Evolutionary conservation across 2,888 invertebrate genomes (phyloP).

Genomic region (Netelia fuscicornis): DNA sequence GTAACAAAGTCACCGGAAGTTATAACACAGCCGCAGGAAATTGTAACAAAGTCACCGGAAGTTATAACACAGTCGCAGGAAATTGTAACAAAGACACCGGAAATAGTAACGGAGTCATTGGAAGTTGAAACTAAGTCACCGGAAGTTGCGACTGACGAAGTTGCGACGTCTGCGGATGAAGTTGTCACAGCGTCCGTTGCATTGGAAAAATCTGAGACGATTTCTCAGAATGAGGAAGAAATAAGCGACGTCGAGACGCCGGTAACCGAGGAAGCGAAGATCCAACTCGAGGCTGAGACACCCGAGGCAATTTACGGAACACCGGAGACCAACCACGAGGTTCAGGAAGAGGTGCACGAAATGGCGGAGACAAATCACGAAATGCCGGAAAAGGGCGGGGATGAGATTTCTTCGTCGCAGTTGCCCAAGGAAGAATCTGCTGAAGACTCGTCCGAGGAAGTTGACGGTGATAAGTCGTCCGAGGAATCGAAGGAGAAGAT

Average conservation of each 20-base stretch:
- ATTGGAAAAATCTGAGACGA: not conserved
- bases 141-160: not conserved
- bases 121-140: not conserved
- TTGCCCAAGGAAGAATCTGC: slow-evolving; percentile 75
- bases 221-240: slow-evolving; percentile 1
- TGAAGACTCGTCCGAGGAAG: slow-evolving; percentile 65
- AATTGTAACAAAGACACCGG: not conserved
- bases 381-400: slow-evolving; percentile 45
- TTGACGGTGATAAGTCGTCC: slow-evolving; percentile 62
- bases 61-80: not conserved
- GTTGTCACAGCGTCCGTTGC: not conserved
- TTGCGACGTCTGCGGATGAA: not conserved
- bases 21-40: no score
- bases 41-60: not conserved
- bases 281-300: slow-evolving; percentile 49
- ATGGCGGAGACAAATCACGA: slow-evolving; percentile 74
- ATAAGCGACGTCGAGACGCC: slow-evolving; percentile 59
- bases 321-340: slow-evolving; percentile 78
- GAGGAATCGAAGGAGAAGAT: slow-evolving; percentile 56
- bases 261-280: slow-evolving; percentile 39
- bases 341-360: slow-evolving; percentile 75
- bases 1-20: not conserved
- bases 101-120: no score
- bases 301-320: slow-evolving; percentile 72
- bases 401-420: slow-evolving; percentile 69